A percentile compares a stretch with the other conserved stretches of the same genome.
phyloP scores from a whole-genome alignment of 2,888 invertebrate genomes.

The Chrysotoxum bicinctum region DNA sequence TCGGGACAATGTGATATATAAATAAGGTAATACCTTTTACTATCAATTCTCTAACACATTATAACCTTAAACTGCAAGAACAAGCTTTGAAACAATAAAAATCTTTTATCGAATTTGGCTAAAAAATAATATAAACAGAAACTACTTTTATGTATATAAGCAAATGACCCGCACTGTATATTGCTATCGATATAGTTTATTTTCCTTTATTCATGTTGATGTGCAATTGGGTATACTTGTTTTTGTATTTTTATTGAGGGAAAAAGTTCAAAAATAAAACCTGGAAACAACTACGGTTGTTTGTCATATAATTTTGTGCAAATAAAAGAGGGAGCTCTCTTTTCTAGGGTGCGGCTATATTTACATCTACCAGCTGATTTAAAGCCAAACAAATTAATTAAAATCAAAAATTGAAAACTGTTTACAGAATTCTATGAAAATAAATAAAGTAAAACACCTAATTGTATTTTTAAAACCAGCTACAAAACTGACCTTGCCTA shows the following conservation, averaged over 20 bases:
- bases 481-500: neutral
- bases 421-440: neutral
- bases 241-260: neutral
- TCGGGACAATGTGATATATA: too few species aligned
- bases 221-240: neutral
- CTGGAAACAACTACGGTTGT: neutral
- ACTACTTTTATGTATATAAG: too few species aligned
- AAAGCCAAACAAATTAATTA: neutral
- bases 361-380: neutral
- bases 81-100: too few species aligned
- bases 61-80: too few species aligned
- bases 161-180: neutral
- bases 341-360: slow-evolving; percentile 23
- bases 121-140: too few species aligned
- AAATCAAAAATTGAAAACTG: neutral
- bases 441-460: neutral
- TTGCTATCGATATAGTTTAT: neutral
- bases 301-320: slow-evolving; percentile 12
- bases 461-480: neutral
- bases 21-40: too few species aligned
- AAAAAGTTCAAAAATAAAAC: slow-evolving; percentile 13
- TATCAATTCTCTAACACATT: too few species aligned
- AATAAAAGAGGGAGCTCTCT: neutral
- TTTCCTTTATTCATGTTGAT: neutral
- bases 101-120: too few species aligned